phyloP scores from a whole-genome alignment of 2,888 invertebrate genomes.

The Gryllus longicercus region DNA sequence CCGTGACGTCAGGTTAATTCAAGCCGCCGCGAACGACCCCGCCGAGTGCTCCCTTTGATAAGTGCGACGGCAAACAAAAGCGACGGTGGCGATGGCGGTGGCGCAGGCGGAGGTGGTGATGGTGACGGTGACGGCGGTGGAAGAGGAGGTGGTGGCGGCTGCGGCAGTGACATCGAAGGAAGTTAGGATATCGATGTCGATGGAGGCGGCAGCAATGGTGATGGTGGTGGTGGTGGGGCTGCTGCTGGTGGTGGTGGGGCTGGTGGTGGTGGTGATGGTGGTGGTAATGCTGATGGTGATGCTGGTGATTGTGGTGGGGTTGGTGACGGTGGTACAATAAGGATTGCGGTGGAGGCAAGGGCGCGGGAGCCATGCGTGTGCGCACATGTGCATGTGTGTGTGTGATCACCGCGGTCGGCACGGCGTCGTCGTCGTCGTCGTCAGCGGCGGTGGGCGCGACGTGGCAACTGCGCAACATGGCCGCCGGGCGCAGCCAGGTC shows the following conservation, averaged over 20 bases:
- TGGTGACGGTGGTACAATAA: neutral
- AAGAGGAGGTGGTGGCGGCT: neutral
- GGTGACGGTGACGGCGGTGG: neutral
- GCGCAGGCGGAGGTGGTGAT: neutral
- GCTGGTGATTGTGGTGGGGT: neutral
- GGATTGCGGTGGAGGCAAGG: neutral
- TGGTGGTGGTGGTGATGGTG: neutral
- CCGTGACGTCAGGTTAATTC: neutral
- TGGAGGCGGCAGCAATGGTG: neutral
- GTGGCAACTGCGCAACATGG: slow-evolving; percentile 1
- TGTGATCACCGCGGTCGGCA: neutral
- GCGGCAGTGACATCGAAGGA: neutral
- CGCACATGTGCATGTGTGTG: neutral
- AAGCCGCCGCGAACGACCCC: neutral
- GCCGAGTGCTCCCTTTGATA: neutral
- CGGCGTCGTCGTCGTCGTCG: neutral
- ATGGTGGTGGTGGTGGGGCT: neutral
- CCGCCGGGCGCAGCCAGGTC: slow-evolving; percentile 9
- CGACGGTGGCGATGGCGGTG: neutral
- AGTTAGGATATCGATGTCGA: neutral
- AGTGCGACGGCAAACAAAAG: slow-evolving; percentile 17
- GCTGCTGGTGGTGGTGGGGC: neutral
- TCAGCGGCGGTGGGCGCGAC: neutral
- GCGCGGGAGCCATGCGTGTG: neutral
- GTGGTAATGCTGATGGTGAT: neutral